Evolutionary conservation across 2,797 vertebrate genomes (phyloP).

Genomic region (Gobionotothen gibberifrons): DNA sequence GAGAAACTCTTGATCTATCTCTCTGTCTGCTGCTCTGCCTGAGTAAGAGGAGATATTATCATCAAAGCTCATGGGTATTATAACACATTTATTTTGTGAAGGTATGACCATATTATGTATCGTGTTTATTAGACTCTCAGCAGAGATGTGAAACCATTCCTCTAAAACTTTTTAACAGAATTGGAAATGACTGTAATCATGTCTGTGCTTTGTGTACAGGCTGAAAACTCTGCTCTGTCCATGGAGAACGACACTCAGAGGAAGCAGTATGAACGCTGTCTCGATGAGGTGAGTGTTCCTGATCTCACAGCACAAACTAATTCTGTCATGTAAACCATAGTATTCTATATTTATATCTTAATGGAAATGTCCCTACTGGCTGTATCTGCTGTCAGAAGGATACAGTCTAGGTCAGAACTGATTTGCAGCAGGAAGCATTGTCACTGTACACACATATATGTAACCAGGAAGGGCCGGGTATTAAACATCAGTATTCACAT

Average conservation of each 20-base stretch:
- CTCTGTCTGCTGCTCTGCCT: neutral
- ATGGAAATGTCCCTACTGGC: neutral
- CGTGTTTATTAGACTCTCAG: slow-evolving; percentile 74
- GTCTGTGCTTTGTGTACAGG: slow-evolving; percentile 75
- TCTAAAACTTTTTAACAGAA: neutral
- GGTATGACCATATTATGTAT: neutral
- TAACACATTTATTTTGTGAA: neutral
- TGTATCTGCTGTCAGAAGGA: too few species aligned
- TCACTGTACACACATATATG: neutral
- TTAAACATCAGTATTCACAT: too few species aligned
- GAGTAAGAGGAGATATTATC: neutral
- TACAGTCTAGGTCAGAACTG: too few species aligned
- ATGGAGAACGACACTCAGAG: slow-evolving; percentile 94
- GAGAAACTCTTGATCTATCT: neutral
- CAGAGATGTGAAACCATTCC: neutral
- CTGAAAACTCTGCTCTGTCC: slow-evolving; percentile 91
- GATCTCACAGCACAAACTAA: neutral
- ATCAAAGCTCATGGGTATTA: neutral
- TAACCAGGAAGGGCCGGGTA: too few species aligned
- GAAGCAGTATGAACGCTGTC: slow-evolving; percentile 93
- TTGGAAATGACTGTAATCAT: slow-evolving; percentile 11
- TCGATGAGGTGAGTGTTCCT: slow-evolving; percentile 89
- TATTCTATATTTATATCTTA: too few species aligned
- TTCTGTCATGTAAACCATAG: neutral
- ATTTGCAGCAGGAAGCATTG: neutral